Conservation (phyloP, 2,888 invertebrate genomes). For the Epicampocera succincta region DNA sequence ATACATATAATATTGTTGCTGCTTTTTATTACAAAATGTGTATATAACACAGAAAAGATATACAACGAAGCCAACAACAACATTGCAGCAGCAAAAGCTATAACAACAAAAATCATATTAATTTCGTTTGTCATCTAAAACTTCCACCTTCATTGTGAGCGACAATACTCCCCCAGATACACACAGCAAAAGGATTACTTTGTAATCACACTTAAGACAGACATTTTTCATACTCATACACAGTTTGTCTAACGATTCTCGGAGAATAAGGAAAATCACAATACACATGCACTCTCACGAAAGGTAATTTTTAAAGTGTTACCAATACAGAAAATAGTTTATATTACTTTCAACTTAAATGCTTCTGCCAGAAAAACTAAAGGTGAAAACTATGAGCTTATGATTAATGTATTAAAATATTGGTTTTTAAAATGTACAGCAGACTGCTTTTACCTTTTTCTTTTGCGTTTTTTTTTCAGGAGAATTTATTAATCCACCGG, state of each 20-base stretch:
- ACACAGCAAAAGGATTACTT: constrained; percentile 58
- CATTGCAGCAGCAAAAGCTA: constrained; percentile 41
- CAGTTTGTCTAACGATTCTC: constrained; percentile 9
- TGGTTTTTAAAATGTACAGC: neutral
- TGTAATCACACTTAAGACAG: constrained; percentile 43
- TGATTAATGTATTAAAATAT: too few relatives aligned
- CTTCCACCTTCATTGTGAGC: constrained; percentile 50
- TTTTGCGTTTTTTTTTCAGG: neutral
- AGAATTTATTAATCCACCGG: constrained; percentile 6
- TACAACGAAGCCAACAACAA: constrained; percentile 47
- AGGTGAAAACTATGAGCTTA: neutral
- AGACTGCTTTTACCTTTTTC: too few relatives aligned
- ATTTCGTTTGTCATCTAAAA: constrained; percentile 61
- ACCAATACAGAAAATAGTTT: neutral
- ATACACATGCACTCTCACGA: constrained; percentile 14
- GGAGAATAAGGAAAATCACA: constrained; percentile 38
- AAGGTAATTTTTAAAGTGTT: constrained; percentile 21
- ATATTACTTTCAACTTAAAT: too few relatives aligned
- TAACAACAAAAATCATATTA: constrained; percentile 60
- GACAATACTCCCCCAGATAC: constrained; percentile 59
- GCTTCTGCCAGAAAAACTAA: neutral
- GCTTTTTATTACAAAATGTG: constrained; percentile 14
- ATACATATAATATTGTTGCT: constrained; percentile 44
- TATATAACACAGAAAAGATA: constrained; percentile 30
- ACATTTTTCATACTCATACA: constrained; percentile 16